Base-by-base conservation (phyloP, 2,888 invertebrate genomes). In the Leptinotarsa juncta region DNA sequence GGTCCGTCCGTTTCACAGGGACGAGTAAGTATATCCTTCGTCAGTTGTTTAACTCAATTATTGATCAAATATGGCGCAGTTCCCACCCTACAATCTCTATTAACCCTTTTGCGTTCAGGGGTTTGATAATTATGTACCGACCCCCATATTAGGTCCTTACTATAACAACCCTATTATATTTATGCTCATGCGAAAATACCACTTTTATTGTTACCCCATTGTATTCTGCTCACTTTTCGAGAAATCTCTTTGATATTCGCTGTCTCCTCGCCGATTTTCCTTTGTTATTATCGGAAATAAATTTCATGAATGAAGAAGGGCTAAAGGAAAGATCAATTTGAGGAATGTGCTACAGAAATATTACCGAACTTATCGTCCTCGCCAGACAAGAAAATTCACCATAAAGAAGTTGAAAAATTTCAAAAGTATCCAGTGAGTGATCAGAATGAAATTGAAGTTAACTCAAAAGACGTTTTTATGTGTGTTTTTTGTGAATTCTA, bases 61-160 rank as follows among this genome's bases (percentile, higher is more conserved):
- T 88, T 87, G 88, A 88, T 88, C 87, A 88, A 88, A 88, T 87
- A 88, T 88, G 88, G 88, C 88, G 87, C 85, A 83, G 85, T 86
- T 86, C 86, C 87, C 87, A 86, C 86, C 87, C 87, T 85, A 85
- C 84, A 83, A 85, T 84, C 86, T 86, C 86, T 86, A 85, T 87
- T 87, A 88, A 87, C 87, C 88, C 87, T 87, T 88, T 87, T 84
- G 85, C 86, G 84, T 86, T 84, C 84, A 87, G 86, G 87, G 87
- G 86, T 84, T 87, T 85, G 83, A 86, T 87, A 87, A 87, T 87
- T 87, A 87, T 86, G 86, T 87, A 85, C 87, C 85, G 85, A 86
- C 86, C 86, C 86, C 85, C 84, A 83, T 87, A 87, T 86, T 86
- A 86, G 85, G 85, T 85, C 85, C 86, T 87, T 84, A 85, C 83